Evolutionary conservation across 1,140 invertebrate genomes (phyloP).

Genomic region (Pseudachorutes palmiensis): DNA sequence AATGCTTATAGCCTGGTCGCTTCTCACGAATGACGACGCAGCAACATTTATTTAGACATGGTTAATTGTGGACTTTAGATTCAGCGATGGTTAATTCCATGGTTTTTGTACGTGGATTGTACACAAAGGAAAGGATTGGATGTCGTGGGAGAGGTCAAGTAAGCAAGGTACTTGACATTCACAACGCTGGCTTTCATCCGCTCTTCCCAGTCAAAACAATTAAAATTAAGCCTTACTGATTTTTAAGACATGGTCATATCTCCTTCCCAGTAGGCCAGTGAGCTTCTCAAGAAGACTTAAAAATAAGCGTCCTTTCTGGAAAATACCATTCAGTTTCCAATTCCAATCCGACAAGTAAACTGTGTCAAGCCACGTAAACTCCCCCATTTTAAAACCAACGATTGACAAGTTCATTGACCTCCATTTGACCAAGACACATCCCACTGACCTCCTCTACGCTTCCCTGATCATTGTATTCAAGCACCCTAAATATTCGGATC

Average conservation of each 20-base stretch:
- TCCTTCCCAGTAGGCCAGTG: too few species aligned
- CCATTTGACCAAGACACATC: not conserved
- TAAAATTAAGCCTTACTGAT: not conserved
- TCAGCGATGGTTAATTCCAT: too few species aligned
- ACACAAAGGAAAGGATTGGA: not conserved
- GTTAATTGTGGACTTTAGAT: too few species aligned
- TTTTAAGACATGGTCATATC: not conserved
- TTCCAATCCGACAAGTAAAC: not conserved
- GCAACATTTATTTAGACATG: too few species aligned
- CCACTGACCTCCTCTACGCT: too few species aligned
- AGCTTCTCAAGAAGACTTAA: not conserved
- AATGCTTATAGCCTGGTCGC: too few species aligned
- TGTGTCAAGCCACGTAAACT: not conserved
- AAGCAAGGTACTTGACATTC: not conserved
- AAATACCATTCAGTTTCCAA: not conserved
- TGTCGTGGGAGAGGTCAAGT: not conserved
- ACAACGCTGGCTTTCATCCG: not conserved
- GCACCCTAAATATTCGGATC: not conserved
- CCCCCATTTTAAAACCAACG: not conserved
- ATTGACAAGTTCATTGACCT: not conserved
- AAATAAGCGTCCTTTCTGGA: not conserved
- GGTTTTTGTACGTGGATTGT: not conserved
- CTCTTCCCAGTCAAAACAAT: not conserved
- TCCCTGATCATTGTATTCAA: too few species aligned
- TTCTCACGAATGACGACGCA: too few species aligned